Conservation (phyloP, 2,113 vertebrate genomes). For the Rattus norvegicus region GRCr8 NC_086021.1:186475501-186476000, state of each 20-base stretch:
- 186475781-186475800: background rate
- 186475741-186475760: rapidly evolving
- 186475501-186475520: conserved; percentile 28
- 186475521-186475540: background rate
- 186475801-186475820: background rate
- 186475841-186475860: background rate
- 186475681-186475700: too few relatives aligned
- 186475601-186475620: rapidly evolving
- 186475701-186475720: background rate
- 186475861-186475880: background rate
- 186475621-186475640: background rate
- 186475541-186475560: background rate
- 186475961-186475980: background rate
- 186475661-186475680: rapidly evolving
- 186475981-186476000: background rate
- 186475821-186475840: background rate
- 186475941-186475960: background rate
- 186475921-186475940: background rate
- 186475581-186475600: background rate
- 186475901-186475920: background rate
- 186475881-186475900: background rate
- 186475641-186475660: rapidly evolving
- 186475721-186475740: background rate
- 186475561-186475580: background rate
- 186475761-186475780: too few relatives aligned